Conservation (phyloP, 1,140 invertebrate species). For the Pseudomyrmex flavicornis region DNA sequence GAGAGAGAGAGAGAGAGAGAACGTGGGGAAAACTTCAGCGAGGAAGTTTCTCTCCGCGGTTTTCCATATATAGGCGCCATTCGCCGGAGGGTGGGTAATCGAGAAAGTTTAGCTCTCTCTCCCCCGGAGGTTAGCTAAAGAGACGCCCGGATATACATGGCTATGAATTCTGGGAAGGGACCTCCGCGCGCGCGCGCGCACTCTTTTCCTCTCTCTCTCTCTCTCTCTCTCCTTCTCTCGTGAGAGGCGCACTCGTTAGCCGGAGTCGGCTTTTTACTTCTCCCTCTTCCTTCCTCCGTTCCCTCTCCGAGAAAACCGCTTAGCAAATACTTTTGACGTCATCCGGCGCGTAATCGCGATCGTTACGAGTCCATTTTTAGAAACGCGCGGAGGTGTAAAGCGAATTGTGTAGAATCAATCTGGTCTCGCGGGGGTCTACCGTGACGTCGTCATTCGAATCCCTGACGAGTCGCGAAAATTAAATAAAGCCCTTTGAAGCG, state of each 20-base stretch:
- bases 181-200: no score
- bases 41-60: conserved; percentile 26
- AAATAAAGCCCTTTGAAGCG: no score
- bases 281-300: no score
- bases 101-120: conserved; percentile 48
- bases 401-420: conserved; percentile 21
- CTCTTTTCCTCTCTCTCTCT: no score
- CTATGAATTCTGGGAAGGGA: conserved; percentile 20
- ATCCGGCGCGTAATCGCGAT: background rate
- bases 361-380: conserved; percentile 35
- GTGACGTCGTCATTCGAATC: conserved; percentile 9
- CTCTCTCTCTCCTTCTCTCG: background rate
- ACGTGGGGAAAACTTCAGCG: conserved; percentile 44
- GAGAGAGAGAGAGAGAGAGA: background rate
- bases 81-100: conserved; percentile 38
- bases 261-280: background rate
- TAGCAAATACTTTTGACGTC: conserved; percentile 12
- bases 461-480: background rate
- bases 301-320: background rate
- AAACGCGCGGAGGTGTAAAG: background rate
- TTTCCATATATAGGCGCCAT: conserved; percentile 19
- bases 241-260: background rate
- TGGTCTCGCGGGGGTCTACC: background rate
- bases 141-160: conserved; percentile 14
- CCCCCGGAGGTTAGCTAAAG: background rate